Evolutionary conservation across 2,113 vertebrate genomes (phyloP).

Genomic region (Alexandromys fortis): DNA sequence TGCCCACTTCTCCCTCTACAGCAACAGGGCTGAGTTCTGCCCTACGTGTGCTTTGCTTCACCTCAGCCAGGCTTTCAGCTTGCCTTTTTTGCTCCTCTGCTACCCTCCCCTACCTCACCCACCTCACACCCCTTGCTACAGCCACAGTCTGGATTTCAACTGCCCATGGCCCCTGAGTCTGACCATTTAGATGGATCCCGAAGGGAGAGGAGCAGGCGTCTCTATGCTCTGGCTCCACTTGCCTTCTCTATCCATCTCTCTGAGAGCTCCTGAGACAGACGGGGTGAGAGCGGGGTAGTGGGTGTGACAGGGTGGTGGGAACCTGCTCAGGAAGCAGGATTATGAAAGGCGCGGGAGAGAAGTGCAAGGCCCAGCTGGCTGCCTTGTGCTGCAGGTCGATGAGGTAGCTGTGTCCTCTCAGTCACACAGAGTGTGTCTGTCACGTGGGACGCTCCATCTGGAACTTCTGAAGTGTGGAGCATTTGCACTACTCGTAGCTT

Average conservation of each 20-base stretch:
- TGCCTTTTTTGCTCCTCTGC: too few species aligned
- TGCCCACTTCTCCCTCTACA: background rate
- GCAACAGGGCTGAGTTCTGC: background rate
- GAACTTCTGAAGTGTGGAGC: background rate
- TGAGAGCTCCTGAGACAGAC: background rate
- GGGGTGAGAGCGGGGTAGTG: too few species aligned
- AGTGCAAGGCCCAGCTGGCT: background rate
- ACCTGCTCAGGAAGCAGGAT: background rate
- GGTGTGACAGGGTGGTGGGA: fast-evolving
- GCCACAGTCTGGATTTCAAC: background rate
- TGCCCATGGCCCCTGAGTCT: background rate
- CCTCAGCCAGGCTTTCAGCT: background rate
- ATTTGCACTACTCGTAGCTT: background rate
- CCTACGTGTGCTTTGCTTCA: background rate
- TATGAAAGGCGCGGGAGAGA: background rate
- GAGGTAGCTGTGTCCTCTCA: background rate
- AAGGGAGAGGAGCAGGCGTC: background rate
- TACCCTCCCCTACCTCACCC: background rate
- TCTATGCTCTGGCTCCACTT: fast-evolving
- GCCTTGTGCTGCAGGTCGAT: background rate
- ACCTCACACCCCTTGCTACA: background rate
- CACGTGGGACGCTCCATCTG: fast-evolving
- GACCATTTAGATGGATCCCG: background rate
- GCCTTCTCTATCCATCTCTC: background rate
- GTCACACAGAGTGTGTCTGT: background rate